phyloP scores from a whole-genome alignment of 1,140 invertebrate species.

The Drosophila hydei region DNA sequence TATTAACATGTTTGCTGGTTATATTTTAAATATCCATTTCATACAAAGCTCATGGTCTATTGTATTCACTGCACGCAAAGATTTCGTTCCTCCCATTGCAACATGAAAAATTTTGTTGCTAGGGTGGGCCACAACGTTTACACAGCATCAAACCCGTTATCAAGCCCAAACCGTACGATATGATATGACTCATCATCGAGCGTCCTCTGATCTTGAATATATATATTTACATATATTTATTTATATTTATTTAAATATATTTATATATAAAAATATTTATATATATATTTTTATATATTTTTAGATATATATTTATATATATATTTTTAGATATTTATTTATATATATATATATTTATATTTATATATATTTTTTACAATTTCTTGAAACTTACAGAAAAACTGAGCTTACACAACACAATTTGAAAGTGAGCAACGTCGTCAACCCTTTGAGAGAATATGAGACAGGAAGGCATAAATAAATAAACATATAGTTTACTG shows the following conservation, averaged over 20 bases:
- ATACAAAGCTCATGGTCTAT: too few species aligned
- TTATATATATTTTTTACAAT: too few species aligned
- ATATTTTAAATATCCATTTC: too few species aligned
- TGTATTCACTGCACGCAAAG: neutral
- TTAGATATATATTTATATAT: too few species aligned
- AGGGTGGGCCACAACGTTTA: conserved; percentile 33
- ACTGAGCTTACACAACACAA: neutral
- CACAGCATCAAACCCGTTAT: conserved; percentile 52
- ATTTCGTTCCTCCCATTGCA: neutral
- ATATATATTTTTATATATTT: too few species aligned
- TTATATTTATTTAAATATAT: too few species aligned
- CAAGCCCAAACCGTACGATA: conserved; percentile 60
- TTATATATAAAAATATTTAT: too few species aligned
- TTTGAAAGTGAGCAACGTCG: neutral
- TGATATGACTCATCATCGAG: conserved; percentile 49
- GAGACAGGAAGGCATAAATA: neutral
- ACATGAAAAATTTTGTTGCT: neutral
- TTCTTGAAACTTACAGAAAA: too few species aligned
- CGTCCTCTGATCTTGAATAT: neutral
- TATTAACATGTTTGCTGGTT: too few species aligned
- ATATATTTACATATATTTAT: too few species aligned
- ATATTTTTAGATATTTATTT: too few species aligned
- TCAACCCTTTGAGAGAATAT: neutral
- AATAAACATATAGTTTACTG: neutral
- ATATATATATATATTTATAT: too few species aligned